These are phyloP conservation scores for Mimumesa dahlbomi DNA, from an alignment of 2,888 invertebrate genomes.

Conservation along the genomic window DNA sequence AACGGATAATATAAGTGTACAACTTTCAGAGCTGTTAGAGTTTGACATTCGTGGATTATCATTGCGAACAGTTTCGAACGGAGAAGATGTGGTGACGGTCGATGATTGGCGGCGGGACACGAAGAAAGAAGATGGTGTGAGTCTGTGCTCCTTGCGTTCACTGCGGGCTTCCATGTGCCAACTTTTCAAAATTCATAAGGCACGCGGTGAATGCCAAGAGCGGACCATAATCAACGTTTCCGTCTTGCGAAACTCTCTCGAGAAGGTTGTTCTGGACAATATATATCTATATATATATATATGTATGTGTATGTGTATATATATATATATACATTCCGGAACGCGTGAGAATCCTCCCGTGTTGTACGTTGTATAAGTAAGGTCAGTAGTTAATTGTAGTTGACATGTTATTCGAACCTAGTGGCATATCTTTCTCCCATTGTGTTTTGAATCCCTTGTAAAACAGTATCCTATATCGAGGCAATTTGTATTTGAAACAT, in stretches of 20 bases:
- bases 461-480: too few species aligned
- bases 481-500: too few species aligned
- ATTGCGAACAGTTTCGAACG: background rate
- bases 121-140: constrained; percentile 64
- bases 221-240: constrained; percentile 85
- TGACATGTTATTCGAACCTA: too few species aligned
- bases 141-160: constrained; percentile 93
- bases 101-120: background rate
- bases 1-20: constrained; percentile 28
- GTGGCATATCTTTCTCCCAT: too few species aligned
- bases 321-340: too few species aligned
- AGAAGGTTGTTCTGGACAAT: background rate
- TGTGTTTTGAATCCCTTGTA: too few species aligned
- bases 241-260: constrained; percentile 7
- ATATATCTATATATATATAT: too few species aligned
- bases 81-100: background rate
- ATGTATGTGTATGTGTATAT: too few species aligned
- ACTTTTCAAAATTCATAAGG: constrained; percentile 91
- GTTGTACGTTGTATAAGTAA: too few species aligned
- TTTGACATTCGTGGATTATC: constrained; percentile 9
- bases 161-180: constrained; percentile 96
- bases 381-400: too few species aligned
- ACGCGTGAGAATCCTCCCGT: too few species aligned
- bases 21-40: constrained; percentile 13
- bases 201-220: constrained; percentile 99